Percentiles rank a stretch among this genome's conserved stretches.
Evolutionary conservation across 2,113 vertebrate species (phyloP).

Genomic region (Alethe diademata): DNA sequence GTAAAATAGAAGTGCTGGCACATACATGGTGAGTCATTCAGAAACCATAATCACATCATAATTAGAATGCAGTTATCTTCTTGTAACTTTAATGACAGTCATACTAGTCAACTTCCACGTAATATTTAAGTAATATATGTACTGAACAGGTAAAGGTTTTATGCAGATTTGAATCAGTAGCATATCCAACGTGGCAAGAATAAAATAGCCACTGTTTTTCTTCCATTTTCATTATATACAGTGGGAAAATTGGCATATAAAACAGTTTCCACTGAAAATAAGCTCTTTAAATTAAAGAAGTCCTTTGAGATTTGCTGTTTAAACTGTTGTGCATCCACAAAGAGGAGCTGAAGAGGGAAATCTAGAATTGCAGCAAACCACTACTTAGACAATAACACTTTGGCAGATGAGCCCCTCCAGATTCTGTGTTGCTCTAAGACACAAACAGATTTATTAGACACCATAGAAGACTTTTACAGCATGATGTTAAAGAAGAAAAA

Average conservation of each 20-base stretch:
- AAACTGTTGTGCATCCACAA: not conserved
- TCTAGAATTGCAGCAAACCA: not conserved
- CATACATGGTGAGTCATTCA: not conserved
- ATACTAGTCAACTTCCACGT: not conserved
- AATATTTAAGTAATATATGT: not conserved
- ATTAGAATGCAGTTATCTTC: conserved; percentile 20
- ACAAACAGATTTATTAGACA: not conserved
- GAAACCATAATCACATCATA: conserved; percentile 17
- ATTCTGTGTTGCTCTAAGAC: not conserved
- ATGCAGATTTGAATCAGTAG: not conserved
- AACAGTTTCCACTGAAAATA: not conserved
- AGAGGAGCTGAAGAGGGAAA: not conserved
- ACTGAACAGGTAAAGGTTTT: not conserved
- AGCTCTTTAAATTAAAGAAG: not conserved
- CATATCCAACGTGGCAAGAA: rapidly evolving
- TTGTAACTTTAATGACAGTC: conserved; percentile 5
- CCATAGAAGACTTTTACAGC: not conserved
- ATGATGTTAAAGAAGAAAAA: not conserved
- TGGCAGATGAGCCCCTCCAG: not conserved
- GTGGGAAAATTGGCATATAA: not conserved
- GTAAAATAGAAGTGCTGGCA: not conserved
- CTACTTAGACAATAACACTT: not conserved
- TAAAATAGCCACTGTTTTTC: not conserved
- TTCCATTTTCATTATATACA: not conserved
- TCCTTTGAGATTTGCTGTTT: not conserved